These are phyloP conservation scores for Heliothis virescens DNA, from an alignment of 1,140 invertebrate species.

Conservation along the genomic window DNA sequence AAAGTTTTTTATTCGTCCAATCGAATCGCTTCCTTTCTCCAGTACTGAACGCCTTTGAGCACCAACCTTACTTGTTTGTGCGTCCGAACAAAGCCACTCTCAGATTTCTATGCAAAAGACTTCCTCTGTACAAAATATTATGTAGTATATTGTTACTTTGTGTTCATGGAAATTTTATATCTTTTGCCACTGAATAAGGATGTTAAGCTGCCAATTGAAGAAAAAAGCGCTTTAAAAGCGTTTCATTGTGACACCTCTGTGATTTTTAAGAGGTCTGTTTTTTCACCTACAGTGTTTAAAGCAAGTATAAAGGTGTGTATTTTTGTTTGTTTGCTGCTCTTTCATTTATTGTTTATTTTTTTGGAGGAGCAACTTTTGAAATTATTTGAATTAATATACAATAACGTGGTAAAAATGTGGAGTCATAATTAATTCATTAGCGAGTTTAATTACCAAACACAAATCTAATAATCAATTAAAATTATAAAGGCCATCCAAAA, in stretches of 20 bases:
- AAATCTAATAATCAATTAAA: too few species aligned
- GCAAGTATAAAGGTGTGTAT: not conserved
- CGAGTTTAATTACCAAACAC: too few species aligned
- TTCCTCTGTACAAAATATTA: slow-evolving; percentile 69
- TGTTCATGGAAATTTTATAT: slow-evolving; percentile 71
- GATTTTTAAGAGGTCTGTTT: slow-evolving; percentile 14
- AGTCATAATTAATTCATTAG: too few species aligned
- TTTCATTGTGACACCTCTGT: slow-evolving; percentile 26
- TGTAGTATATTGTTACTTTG: slow-evolving; percentile 68
- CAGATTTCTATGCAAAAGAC: slow-evolving; percentile 72
- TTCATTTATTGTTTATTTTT: too few species aligned
- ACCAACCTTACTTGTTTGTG: slow-evolving; percentile 64
- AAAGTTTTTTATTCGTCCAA: slow-evolving; percentile 53
- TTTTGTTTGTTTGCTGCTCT: not conserved
- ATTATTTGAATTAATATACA: too few species aligned
- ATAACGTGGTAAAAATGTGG: too few species aligned
- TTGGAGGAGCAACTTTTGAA: too few species aligned
- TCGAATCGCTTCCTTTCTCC: slow-evolving; percentile 56
- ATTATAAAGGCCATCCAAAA: not conserved
- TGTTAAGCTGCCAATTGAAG: slow-evolving; percentile 66
- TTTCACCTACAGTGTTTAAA: slow-evolving; percentile 25
- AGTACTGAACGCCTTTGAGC: slow-evolving; percentile 64
- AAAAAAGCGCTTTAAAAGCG: slow-evolving; percentile 51
- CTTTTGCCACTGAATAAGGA: slow-evolving; percentile 56
- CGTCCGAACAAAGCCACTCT: slow-evolving; percentile 69